Conservation (phyloP, 1,140 invertebrate species). For the Solen grandis region DNA sequence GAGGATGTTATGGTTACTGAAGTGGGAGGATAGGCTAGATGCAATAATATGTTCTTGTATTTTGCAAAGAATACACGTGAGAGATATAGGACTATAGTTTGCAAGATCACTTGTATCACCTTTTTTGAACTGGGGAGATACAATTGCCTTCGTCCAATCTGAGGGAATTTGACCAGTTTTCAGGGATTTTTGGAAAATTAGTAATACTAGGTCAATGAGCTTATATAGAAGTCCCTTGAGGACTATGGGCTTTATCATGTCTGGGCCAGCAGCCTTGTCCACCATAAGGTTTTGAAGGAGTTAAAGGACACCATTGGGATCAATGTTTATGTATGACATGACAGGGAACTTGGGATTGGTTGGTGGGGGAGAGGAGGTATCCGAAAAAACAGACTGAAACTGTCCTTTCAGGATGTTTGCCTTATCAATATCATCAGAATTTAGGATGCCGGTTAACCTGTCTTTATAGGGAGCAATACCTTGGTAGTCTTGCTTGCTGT, state of each 20-base stretch:
- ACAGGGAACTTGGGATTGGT: not conserved
- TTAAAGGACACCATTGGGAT: conserved; percentile 4
- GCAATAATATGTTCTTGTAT: conserved; percentile 48
- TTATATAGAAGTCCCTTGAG: conserved; percentile 45
- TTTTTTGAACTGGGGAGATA: conserved; percentile 46
- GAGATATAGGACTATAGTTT: conserved; percentile 45
- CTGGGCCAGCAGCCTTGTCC: conserved; percentile 50
- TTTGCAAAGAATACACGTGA: conserved; percentile 36
- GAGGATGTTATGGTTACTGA: conserved; percentile 38
- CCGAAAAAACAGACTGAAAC: not conserved
- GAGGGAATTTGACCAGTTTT: conserved; percentile 20
- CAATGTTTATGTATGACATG: conserved; percentile 22
- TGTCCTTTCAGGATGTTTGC: not conserved
- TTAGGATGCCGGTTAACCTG: not conserved
- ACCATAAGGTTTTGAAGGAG: conserved; percentile 30
- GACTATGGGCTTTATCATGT: conserved; percentile 34
- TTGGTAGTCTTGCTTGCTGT: not conserved
- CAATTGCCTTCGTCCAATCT: conserved; percentile 36
- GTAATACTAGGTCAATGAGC: conserved; percentile 2
- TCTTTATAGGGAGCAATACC: not conserved
- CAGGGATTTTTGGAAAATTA: conserved; percentile 36
- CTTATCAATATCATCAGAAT: not conserved
- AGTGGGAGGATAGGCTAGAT: conserved; percentile 21
- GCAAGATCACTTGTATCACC: conserved; percentile 17
- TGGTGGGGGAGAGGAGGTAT: not conserved